Base-by-base conservation (phyloP, 2,888 invertebrate species). In the Maniola hyperantus region DNA sequence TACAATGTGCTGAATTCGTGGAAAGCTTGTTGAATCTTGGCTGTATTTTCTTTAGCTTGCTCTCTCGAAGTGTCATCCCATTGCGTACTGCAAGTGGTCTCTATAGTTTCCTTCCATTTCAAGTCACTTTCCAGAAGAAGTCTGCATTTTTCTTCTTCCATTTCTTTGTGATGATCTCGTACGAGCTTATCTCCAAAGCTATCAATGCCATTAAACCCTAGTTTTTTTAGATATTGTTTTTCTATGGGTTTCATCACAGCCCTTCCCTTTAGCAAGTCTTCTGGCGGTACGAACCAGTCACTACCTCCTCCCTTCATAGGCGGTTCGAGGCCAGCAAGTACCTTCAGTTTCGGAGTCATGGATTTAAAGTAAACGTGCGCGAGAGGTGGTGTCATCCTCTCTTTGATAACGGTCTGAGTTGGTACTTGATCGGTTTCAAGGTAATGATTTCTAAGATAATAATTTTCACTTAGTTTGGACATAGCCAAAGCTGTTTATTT, bases 351-450 rank as follows among this genome's bases (percentile, higher is more conserved):
- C 0, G 79, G 77, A 8, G 72, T 78, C 92, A 91, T 91, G 0
- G 85, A 85, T 62, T 88, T 87, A 71, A 91, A 92, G 71, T 87
- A 91, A 48, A 91, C 81, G 8, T 81, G 77, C 0, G 91, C 91
- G 2, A 92, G 81, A 0, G 82, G 70, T 6, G 80, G 79, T 7
- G 76, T 70, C 92, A 92, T 91, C 67, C 78, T 87, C 0, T 83
- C 76, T 64, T 76, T 87, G 72, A 91, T 91, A 8, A 83, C 74
- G 58, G 79, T 85, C 72, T 89, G 88, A 0, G 88, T 87, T 2
- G 92, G 92, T 10, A 90, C 89, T 68, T 85, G 80, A n/a, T 86
- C 79, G 15, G 74, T 80, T 73, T 85, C 72, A 6, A 91, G 72
- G 70, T 78, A 91, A 73, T 82, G 86, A 79, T 89, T 80, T 66